Base-by-base conservation (phyloP, 2,797 vertebrate genomes). In the Clarias fuscus region DNA sequence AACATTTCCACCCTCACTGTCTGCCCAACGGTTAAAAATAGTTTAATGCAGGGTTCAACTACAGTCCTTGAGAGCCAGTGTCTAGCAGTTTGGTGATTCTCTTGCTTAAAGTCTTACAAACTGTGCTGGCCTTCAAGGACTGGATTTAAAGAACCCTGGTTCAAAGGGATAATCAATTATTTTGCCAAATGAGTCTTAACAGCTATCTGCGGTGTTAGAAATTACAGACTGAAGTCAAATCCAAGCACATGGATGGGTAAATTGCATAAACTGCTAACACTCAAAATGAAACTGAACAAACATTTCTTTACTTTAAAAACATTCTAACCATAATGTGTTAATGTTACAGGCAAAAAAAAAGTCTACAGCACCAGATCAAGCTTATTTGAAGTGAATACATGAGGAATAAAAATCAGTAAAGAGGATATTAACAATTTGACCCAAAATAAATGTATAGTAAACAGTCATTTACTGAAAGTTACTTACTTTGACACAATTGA, bases 401-500 rank as follows among this genome's bases (percentile, higher is more conserved):
- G 5, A 14, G 14, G 7, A 75, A 75, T 6, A 27, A 75, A n/a
- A 53, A 17, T 56, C 2, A n/a, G 7, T n/a, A 24, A 24, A 43
- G 22, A 40, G 6, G 11, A 72, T 72, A 48, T n/a, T 53, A 40
- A 48, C 40, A 68, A 40, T 61, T 22, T 40, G 18, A 2, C 33
- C 11, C 22, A 64, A 64, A 8, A 2, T 20, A 61, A 80, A 27
- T 2, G 4, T 8, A 24, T n/a, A 2, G 20, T 5, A 10, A 62
- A 78, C 48, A 40, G 2, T 20, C 2, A 18, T 8, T 53, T 27
- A 53, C 24, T n/a, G 33, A 7, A 37, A 61, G 7, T 40, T 62
- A 79, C 97, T 85, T 96, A 99, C 98, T 99, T 99, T 89, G 97
- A 96, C 61, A 99, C 97, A 37, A 99, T 93, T 68, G 93, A 85